A percentile compares a stretch with the other conserved stretches of the same genome.
phyloP scores from a whole-genome alignment of 2,113 vertebrate genomes.

The Desmodus rotundus region DNA sequence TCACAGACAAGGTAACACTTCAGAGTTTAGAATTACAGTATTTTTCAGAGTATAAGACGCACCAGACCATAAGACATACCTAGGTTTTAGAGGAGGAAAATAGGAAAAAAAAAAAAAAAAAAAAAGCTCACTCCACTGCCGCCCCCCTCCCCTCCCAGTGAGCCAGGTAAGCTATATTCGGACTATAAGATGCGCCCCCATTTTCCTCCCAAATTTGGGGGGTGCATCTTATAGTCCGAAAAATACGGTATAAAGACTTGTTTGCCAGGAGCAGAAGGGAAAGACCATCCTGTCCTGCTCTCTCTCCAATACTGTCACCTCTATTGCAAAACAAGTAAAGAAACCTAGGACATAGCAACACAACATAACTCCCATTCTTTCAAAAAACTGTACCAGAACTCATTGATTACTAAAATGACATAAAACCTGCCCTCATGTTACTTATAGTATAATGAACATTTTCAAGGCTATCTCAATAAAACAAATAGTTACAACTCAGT shows the following conservation, averaged over 20 bases:
- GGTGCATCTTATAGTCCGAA: too few species aligned
- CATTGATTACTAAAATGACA: not conserved
- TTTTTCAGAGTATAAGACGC: too few species aligned
- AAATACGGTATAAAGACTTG: too few species aligned
- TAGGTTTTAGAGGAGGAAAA: too few species aligned
- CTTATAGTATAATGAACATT: not conserved
- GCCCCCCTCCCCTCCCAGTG: too few species aligned
- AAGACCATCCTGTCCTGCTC: not conserved
- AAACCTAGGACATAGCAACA: not conserved
- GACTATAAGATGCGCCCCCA: too few species aligned
- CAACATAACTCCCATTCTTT: not conserved
- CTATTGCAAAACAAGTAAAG: not conserved
- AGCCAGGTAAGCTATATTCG: too few species aligned
- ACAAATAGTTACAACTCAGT: not conserved
- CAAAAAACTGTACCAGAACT: not conserved
- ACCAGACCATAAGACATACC: too few species aligned
- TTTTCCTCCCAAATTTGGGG: too few species aligned
- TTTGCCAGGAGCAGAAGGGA: not conserved
- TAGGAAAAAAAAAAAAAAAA: too few species aligned
- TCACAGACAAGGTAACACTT: not conserved
- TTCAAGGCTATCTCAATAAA: constrained; percentile 15
- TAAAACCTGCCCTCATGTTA: not conserved
- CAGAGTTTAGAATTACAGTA: constrained; percentile 8
- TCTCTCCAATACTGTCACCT: not conserved
- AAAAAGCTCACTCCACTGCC: too few species aligned